Conservation (phyloP, 2,888 invertebrate genomes). For the Lysandra bellargus region DNA sequence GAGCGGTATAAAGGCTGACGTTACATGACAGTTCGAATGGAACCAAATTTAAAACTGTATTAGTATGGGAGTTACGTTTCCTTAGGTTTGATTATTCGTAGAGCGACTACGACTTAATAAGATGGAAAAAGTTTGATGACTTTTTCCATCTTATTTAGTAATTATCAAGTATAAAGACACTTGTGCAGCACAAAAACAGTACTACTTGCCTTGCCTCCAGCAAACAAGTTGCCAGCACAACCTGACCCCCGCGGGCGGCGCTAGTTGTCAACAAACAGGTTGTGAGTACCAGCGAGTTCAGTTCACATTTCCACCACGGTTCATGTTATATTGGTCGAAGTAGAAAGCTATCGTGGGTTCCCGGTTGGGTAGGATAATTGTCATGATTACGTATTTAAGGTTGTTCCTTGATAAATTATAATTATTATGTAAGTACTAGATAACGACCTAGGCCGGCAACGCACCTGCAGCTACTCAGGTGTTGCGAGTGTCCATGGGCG, state of each 20-base stretch:
- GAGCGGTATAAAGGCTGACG: no score
- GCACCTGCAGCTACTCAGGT: no score
- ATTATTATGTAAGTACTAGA: neutral
- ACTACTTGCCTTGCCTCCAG: conserved; percentile 54
- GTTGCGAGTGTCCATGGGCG: no score
- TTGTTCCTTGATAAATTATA: neutral
- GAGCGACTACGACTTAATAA: neutral
- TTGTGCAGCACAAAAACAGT: conserved; percentile 44
- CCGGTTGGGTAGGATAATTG: conserved; percentile 43
- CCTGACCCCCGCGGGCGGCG: conserved; percentile 47
- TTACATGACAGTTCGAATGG: no score
- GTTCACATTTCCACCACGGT: conserved; percentile 44
- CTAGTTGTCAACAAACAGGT: conserved; percentile 38
- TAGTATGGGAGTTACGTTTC: no score
- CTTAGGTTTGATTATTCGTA: no score
- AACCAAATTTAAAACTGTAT: no score
- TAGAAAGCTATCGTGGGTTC: conserved; percentile 72
- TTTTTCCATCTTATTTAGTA: neutral
- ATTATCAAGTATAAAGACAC: conserved; percentile 46
- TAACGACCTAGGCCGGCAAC: no score
- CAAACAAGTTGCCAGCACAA: conserved; percentile 50
- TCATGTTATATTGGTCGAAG: conserved; percentile 50
- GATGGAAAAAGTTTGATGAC: neutral
- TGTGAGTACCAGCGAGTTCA: conserved; percentile 35
- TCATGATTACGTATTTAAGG: conserved; percentile 35